These are phyloP conservation scores for Asarcornis scutulata DNA, from an alignment of 2,113 vertebrate genomes.

Conservation along the genomic window DNA sequence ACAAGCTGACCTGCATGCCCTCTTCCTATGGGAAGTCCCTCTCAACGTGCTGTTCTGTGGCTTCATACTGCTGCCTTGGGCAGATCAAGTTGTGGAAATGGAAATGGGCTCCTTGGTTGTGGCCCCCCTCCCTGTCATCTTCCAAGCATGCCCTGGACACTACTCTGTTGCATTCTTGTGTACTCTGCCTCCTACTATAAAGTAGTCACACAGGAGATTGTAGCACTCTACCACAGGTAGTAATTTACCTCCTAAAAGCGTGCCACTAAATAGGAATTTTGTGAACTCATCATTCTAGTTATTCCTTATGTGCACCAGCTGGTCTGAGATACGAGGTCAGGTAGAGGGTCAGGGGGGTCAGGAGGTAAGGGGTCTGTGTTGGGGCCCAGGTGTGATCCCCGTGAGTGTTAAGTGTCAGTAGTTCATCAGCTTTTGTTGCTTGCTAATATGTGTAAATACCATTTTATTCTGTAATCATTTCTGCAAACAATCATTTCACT, in stretches of 20 bases:
- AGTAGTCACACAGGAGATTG: background rate
- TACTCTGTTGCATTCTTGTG: background rate
- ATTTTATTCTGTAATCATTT: background rate
- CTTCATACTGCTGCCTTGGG: background rate
- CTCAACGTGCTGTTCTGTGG: background rate
- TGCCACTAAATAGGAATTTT: background rate
- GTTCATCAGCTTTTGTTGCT: background rate
- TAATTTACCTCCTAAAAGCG: background rate
- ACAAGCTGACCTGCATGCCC: background rate
- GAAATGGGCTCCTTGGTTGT: background rate
- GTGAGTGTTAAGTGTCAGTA: background rate
- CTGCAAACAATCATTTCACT: background rate
- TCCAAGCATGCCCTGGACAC: background rate
- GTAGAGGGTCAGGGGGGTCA: too few relatives aligned
- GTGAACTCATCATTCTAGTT: background rate
- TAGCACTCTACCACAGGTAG: background rate
- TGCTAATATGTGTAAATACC: background rate
- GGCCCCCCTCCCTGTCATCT: background rate
- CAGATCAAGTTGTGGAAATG: background rate
- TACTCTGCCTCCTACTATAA: background rate
- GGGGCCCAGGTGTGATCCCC: background rate
- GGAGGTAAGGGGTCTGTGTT: background rate
- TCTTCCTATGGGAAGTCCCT: background rate
- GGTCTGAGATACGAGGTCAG: background rate
- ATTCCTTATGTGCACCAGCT: background rate